Evolutionary conservation across 2,888 invertebrate species (phyloP).

Genomic region (Herminia tarsipennalis): DNA sequence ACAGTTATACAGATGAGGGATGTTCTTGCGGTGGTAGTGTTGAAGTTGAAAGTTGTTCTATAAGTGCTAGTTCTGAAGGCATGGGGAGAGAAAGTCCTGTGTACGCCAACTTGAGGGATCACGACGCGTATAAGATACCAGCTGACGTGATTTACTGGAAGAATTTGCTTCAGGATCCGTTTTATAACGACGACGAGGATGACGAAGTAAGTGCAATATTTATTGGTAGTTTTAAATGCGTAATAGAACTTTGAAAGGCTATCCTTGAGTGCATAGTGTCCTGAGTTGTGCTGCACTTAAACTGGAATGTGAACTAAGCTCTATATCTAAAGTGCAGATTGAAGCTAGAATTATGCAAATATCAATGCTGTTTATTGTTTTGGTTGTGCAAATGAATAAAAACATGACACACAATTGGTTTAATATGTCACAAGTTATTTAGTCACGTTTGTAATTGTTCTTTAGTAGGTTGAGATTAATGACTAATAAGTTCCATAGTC

Average conservation of each 20-base stretch:
- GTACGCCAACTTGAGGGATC: constrained; percentile 78
- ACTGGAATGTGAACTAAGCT: constrained; percentile 14
- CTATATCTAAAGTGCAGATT: neutral
- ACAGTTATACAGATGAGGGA: constrained; percentile 76
- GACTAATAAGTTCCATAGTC: no score
- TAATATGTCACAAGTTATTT: no score
- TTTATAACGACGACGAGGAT: constrained; percentile 83
- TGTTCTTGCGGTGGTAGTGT: constrained; percentile 80
- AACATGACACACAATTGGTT: no score
- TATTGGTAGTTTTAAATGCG: neutral
- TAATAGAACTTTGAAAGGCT: constrained; percentile 13
- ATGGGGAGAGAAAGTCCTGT: constrained; percentile 76
- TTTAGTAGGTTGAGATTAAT: no score
- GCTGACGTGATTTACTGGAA: constrained; percentile 85
- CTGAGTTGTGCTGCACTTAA: constrained; percentile 8
- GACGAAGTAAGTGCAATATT: constrained; percentile 73
- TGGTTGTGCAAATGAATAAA: no score
- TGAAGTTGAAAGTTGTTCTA: constrained; percentile 77
- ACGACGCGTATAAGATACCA: constrained; percentile 77
- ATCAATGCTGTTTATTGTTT: neutral
- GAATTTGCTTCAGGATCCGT: constrained; percentile 77
- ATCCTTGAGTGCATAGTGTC: constrained; percentile 16
- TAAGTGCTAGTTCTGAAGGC: constrained; percentile 78
- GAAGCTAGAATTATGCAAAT: neutral
- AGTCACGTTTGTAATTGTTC: no score